Evolutionary conservation across 1,140 invertebrate species (phyloP).

Genomic region (Drosophila triauraria): DNA sequence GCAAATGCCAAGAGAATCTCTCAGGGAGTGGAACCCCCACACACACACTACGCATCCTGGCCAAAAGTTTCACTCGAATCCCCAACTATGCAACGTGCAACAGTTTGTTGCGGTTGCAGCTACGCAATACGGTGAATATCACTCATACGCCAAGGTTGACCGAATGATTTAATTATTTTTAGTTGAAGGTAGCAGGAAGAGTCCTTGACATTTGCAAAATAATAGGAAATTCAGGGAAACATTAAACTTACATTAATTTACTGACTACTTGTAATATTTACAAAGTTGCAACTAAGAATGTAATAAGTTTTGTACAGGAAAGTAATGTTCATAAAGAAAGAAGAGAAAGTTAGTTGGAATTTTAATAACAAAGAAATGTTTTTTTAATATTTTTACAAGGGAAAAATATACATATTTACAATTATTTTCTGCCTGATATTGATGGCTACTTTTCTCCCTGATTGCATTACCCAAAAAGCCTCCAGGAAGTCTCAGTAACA

Average conservation of each 20-base stretch:
- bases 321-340: no score
- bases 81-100: conserved; percentile 8
- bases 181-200: background rate
- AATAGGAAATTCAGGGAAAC: background rate
- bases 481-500: background rate
- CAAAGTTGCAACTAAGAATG: background rate
- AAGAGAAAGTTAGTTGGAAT: no score
- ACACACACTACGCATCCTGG: background rate
- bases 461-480: conserved; percentile 5
- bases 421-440: conserved; percentile 15
- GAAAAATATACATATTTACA: no score
- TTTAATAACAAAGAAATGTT: no score
- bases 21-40: background rate
- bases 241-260: background rate
- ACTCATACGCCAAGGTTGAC: conserved; percentile 8
- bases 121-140: background rate
- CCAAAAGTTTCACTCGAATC: conserved; percentile 3
- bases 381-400: no score
- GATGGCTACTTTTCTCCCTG: background rate
- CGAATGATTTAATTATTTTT: background rate
- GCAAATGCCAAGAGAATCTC: background rate
- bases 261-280: no score
- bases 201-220: background rate
- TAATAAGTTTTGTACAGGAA: no score
- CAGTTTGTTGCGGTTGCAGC: conserved; percentile 3